phyloP scores from a whole-genome alignment of 2,888 invertebrate genomes.

The Chalcosyrphus nemorum region DNA sequence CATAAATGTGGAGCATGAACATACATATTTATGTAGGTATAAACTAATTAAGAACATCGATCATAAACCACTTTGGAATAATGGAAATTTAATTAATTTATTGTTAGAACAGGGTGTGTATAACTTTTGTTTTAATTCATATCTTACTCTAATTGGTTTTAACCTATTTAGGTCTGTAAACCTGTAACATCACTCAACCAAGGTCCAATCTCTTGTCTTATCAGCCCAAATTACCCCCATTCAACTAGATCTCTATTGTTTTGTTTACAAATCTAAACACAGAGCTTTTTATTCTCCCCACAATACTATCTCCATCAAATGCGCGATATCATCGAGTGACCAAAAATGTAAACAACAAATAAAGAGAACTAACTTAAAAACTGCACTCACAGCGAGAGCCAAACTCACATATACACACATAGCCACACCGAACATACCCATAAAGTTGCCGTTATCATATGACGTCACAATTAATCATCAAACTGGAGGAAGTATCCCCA shows the following conservation, averaged over 20 bases:
- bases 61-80: slow-evolving; percentile 4
- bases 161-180: no score
- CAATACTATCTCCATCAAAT: not conserved
- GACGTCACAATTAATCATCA: slow-evolving; percentile 70
- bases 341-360: not conserved
- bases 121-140: not conserved
- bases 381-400: slow-evolving; percentile 26
- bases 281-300: slow-evolving; percentile 23
- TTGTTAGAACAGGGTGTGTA: not conserved
- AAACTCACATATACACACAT: slow-evolving; percentile 18
- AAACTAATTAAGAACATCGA: not conserved
- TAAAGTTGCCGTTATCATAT: slow-evolving; percentile 61
- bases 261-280: slow-evolving; percentile 41
- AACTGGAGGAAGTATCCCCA: slow-evolving; percentile 64
- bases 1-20: no score
- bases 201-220: not conserved
- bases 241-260: slow-evolving; percentile 27
- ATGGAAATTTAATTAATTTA: slow-evolving; percentile 26
- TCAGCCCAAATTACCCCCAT: not conserved
- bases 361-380: slow-evolving; percentile 10
- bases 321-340: slow-evolving; percentile 30
- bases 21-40: not conserved
- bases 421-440: no score
- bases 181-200: no score
- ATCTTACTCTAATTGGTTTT: no score